Percentiles rank a stretch among this genome's conserved stretches.
phyloP scores from a whole-genome alignment of 2,113 vertebrate genomes.

The Cinclus mexicanus region DNA sequence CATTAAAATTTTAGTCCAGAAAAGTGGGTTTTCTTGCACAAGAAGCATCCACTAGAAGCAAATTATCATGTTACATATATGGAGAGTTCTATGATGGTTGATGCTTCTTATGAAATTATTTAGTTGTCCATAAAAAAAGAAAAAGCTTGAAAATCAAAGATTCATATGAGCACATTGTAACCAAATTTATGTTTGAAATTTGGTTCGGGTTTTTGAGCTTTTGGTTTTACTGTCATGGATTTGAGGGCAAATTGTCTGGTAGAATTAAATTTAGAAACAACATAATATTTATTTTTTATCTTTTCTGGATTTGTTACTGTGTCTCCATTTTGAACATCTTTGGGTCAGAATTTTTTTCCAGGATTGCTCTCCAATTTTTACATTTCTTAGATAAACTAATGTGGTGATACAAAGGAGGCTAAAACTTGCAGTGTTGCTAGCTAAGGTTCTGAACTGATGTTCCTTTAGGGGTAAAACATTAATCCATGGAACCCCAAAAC shows the following conservation, averaged over 20 bases:
- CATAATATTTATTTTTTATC: not conserved
- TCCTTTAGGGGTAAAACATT: not conserved
- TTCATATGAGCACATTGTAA: not conserved
- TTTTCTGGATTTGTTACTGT: not conserved
- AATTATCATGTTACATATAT: not conserved
- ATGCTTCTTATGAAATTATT: not conserved
- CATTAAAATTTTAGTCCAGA: not conserved
- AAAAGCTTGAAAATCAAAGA: not conserved
- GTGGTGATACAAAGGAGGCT: not conserved
- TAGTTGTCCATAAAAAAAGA: not conserved
- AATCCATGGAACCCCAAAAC: not conserved
- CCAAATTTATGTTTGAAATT: not conserved
- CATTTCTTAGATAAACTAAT: not conserved
- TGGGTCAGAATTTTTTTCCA: not conserved
- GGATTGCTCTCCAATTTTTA: not conserved
- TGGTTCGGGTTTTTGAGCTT: accelerated
- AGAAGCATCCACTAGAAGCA: not conserved
- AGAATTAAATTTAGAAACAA: not conserved
- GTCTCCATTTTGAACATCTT: not conserved
- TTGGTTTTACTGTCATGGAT: not conserved
- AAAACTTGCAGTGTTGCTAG: not conserved
- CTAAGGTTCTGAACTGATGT: not conserved
- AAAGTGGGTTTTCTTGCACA: not conserved
- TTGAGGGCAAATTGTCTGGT: not conserved
- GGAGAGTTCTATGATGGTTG: not conserved